Percentiles rank a stretch among this genome's conserved stretches.
Evolutionary conservation across 2,113 vertebrate genomes (phyloP).

Genomic region (Melanostigma gelatinosum): DNA sequence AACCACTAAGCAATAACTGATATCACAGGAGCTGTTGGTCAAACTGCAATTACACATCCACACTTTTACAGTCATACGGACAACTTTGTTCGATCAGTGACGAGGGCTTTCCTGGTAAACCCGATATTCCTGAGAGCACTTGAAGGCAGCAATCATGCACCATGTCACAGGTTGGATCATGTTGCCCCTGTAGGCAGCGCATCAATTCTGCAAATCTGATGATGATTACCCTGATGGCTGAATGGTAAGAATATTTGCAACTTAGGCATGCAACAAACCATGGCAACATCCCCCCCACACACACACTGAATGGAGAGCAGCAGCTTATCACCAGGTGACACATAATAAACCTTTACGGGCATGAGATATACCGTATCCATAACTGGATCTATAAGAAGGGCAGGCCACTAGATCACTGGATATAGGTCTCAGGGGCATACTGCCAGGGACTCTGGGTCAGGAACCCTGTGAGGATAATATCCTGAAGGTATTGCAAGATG

Average conservation of each 20-base stretch:
- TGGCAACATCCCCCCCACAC: background rate
- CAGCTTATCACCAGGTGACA: constrained; percentile 12
- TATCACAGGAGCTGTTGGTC: background rate
- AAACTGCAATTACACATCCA: background rate
- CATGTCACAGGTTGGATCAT: constrained; percentile 39
- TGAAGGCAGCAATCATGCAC: constrained; percentile 33
- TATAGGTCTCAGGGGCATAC: background rate
- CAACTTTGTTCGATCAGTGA: constrained; percentile 3
- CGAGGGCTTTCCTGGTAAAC: constrained; percentile 20
- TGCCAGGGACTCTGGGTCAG: constrained; percentile 20
- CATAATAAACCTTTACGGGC: constrained; percentile 5
- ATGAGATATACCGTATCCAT: constrained; percentile 16
- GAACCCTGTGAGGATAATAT: constrained; percentile 17
- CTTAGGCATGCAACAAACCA: constrained; percentile 40
- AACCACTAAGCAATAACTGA: background rate
- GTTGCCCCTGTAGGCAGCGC: constrained; percentile 35
- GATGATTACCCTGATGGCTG: constrained; percentile 51
- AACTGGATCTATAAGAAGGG: constrained; percentile 30
- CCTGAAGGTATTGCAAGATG: constrained; percentile 16
- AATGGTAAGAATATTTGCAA: constrained; percentile 41
- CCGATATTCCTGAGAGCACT: constrained; percentile 21
- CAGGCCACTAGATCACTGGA: constrained; percentile 28
- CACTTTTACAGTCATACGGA: background rate
- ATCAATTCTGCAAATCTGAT: constrained; percentile 49
- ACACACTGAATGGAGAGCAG: constrained; percentile 5